Percentiles rank a stretch among this genome's conserved stretches.
Evolutionary conservation across 2,113 vertebrate species (phyloP).

Genomic region (Microcebus ravelobensis): DNA sequence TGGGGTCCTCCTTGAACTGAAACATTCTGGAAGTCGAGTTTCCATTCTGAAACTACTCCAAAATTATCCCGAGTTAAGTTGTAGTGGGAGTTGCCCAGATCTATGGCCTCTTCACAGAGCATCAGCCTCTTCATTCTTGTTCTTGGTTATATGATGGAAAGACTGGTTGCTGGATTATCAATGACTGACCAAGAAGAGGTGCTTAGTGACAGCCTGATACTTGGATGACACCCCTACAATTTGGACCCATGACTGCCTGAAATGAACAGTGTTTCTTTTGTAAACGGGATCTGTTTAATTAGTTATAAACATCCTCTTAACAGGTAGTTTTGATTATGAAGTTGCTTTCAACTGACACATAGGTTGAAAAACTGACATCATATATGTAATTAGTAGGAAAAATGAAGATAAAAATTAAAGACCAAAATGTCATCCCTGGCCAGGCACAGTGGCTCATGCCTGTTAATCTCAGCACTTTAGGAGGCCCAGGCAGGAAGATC

Average conservation of each 20-base stretch:
- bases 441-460: too few relatives aligned
- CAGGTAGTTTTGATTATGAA: background rate
- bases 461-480: too few relatives aligned
- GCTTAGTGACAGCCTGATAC: background rate
- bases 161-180: background rate
- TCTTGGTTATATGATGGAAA: background rate
- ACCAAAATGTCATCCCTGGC: too few relatives aligned
- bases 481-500: too few relatives aligned
- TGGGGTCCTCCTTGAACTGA: background rate
- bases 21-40: background rate
- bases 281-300: background rate
- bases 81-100: too few relatives aligned
- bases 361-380: background rate
- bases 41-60: background rate
- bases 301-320: background rate
- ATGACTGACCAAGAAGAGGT: background rate
- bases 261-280: background rate
- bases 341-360: background rate
- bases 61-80: background rate
- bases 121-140: background rate
- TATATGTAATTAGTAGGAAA: background rate
- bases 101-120: background rate
- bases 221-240: background rate
- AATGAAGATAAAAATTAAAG: background rate
- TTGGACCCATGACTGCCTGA: background rate